phyloP scores from a whole-genome alignment of 2,888 invertebrate genomes.

The Folsomia candida region DNA sequence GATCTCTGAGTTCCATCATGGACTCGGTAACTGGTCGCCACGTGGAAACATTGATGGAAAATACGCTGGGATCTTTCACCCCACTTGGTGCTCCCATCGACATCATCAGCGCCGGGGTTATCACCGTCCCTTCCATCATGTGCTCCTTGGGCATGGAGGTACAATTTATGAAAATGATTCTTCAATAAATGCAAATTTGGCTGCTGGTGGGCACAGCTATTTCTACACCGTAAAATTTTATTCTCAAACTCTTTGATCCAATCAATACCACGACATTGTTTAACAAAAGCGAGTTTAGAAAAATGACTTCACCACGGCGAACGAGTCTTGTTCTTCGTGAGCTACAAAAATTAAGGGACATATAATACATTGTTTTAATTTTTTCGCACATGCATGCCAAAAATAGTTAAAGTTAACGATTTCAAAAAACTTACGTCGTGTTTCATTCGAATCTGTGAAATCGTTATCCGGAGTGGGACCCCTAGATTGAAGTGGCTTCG shows the following conservation, averaged over 20 bases:
- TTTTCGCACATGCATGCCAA: neutral
- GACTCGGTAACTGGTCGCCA: conserved; percentile 49
- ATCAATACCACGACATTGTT: neutral
- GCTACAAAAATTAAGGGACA: conserved; percentile 9
- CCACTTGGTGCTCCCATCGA: conserved; percentile 47
- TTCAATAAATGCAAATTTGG: neutral
- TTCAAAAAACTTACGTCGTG: conserved; percentile 31
- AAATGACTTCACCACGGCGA: conserved; percentile 6
- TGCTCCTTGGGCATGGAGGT: conserved; percentile 50
- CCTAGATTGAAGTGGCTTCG: conserved; percentile 26
- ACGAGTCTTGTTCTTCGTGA: conserved; percentile 4
- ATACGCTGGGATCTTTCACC: conserved; percentile 46
- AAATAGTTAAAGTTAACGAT: too few relatives aligned
- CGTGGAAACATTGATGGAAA: conserved; percentile 47
- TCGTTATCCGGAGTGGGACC: conserved; percentile 42
- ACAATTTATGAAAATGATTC: conserved; percentile 4
- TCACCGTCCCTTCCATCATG: conserved; percentile 48
- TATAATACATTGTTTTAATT: neutral
- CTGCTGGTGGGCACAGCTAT: neutral
- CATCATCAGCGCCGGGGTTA: conserved; percentile 45
- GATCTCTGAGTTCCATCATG: conserved; percentile 47
- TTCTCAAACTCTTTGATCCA: too few relatives aligned
- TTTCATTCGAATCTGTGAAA: conserved; percentile 34
- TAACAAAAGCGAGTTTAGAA: neutral
- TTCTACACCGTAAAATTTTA: neutral